Evolutionary conservation across 2,113 vertebrate species (phyloP).

Genomic region (Theristicus caerulescens): DNA sequence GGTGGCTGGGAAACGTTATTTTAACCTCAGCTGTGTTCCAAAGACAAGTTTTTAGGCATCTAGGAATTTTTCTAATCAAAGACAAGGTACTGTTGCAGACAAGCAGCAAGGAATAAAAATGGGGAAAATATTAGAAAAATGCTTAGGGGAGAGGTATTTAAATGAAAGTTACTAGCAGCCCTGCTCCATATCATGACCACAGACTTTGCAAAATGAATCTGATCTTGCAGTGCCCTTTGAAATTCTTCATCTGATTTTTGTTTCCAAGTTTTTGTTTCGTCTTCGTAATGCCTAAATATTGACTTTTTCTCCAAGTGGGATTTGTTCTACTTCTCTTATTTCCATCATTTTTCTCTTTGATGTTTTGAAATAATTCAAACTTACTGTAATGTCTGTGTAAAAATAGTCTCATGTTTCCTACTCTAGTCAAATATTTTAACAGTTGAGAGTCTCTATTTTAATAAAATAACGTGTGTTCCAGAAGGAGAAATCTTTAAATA

Average conservation of each 20-base stretch:
- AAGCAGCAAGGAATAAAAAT: background rate
- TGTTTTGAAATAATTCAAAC: background rate
- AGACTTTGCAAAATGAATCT: background rate
- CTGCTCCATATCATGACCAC: background rate
- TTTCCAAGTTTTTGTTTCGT: background rate
- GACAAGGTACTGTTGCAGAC: background rate
- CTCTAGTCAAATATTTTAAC: background rate
- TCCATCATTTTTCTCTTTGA: conserved; percentile 1
- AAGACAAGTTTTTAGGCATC: background rate
- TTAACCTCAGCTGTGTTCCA: background rate
- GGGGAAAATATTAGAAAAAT: background rate
- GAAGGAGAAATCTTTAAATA: background rate
- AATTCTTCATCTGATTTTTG: background rate
- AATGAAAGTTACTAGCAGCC: background rate
- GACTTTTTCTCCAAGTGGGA: background rate
- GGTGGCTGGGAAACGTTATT: background rate
- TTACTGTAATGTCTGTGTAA: background rate
- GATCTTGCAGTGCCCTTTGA: background rate
- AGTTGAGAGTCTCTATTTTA: background rate
- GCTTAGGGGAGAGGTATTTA: background rate
- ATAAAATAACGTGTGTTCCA: background rate
- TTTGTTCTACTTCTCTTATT: background rate
- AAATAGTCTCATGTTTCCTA: background rate
- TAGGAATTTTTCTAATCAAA: background rate
- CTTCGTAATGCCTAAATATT: background rate